Base-by-base conservation (phyloP, 2,797 vertebrate genomes). In the Syndactyla subalaris region DNA sequence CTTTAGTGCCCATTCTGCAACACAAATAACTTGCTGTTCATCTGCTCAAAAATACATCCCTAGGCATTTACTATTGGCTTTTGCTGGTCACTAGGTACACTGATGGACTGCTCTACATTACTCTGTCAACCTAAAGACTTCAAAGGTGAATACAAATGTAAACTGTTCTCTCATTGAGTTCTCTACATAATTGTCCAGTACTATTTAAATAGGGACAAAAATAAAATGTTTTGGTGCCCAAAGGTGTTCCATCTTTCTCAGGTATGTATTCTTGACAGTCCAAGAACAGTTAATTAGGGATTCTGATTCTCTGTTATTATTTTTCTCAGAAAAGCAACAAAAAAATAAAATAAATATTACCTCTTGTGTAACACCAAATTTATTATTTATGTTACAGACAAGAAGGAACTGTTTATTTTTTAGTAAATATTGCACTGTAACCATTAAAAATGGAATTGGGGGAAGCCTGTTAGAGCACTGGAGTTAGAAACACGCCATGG, bases 401-500 rank as follows among this genome's bases (percentile, higher is more conserved):
- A 68, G 71, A 83, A 36, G 39, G 38, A 86, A 10, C 12, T 67
- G 72, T 83, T 79, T 76, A 48, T 48, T 87, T 84, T 43, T 92
- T 86, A 89, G 86, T 68, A 91, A 66, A 79, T 45, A 52, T 61
- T 77, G 32, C 43, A 65, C 51, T 63, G 7, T 43, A 90, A 58
- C 6, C 11, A 62, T 32, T 77, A 26, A 49, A 84, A 89, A 87
- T 49, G 12, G 29, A 43, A 85, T 20, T n/a, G 39, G 77, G 45
- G 54, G 19, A 82, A 76, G 39, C 67, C 39, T 89, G 19, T 48
- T 62, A 70, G 55, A 84, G 78, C 30, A 83, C 14, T 27, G 36
- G 29, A 77, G 73, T 87, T 93, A 95, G 73, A 96, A 97, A 93
- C 43, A 57, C 48, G 30, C 55, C 81, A 91, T 88, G 36, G 39